Evolutionary conservation across 2,888 invertebrate genomes (phyloP).

Genomic region (Tolmerus cingulatus): DNA sequence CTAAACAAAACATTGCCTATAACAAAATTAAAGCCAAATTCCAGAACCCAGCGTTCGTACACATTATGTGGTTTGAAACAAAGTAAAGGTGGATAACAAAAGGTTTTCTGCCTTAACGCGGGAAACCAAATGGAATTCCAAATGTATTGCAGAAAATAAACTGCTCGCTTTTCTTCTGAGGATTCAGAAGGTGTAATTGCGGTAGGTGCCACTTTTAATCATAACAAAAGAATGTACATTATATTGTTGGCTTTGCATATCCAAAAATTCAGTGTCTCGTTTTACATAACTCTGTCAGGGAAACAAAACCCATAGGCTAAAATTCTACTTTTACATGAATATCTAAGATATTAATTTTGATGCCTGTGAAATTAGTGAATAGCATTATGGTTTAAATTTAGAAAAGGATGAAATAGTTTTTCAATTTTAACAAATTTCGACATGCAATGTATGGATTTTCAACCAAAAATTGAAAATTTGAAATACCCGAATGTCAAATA

Average conservation of each 20-base stretch:
- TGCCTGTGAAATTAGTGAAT: neutral
- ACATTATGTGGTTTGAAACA: neutral
- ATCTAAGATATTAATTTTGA: neutral
- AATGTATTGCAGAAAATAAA: neutral
- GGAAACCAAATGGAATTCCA: neutral
- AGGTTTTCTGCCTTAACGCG: neutral
- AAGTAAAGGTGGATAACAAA: neutral
- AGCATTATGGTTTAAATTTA: neutral
- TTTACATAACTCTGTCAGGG: neutral
- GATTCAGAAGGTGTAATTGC: neutral
- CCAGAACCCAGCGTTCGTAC: neutral
- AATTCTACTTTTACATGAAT: neutral
- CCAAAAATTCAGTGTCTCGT: neutral
- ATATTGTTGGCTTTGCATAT: neutral
- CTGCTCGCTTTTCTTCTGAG: neutral
- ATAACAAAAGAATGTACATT: neutral
- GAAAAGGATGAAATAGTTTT: neutral
- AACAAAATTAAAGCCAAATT: neutral
- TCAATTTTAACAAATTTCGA: neutral
- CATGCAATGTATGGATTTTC: neutral
- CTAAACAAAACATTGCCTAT: neutral
- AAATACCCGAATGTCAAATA: too few species aligned
- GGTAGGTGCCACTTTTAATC: neutral
- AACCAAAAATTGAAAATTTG: too few species aligned
- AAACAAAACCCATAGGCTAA: neutral